phyloP scores from a whole-genome alignment of 2,113 vertebrate genomes.

The Bos indicus region DNA sequence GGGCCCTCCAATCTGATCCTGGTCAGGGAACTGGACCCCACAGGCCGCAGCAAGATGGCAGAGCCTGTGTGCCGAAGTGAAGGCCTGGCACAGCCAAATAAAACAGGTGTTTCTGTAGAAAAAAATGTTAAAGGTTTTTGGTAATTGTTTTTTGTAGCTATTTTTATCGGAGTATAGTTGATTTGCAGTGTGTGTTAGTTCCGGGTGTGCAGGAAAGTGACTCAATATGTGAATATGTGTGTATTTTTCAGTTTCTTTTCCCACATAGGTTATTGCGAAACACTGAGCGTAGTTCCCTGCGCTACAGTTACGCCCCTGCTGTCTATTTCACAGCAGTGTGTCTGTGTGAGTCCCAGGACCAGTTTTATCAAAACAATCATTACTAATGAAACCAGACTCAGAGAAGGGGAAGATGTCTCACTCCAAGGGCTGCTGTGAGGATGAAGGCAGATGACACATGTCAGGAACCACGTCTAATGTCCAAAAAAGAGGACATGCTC shows the following conservation, averaged over 20 bases:
- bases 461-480: background rate
- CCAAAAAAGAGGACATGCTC: background rate
- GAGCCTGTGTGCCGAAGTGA: background rate
- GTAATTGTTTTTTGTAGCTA: background rate
- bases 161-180: background rate
- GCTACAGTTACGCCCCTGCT: background rate
- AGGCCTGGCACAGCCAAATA: background rate
- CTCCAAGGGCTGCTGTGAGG: background rate
- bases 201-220: accelerated
- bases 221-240: accelerated
- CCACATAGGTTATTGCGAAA: background rate
- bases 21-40: background rate
- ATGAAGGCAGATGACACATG: accelerated
- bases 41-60: background rate
- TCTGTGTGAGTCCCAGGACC: background rate
- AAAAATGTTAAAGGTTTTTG: no score
- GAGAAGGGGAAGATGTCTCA: background rate
- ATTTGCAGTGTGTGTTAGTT: background rate
- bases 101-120: background rate
- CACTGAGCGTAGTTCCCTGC: accelerated
- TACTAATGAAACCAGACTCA: background rate
- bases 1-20: background rate
- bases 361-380: background rate
- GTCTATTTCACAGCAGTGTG: background rate
- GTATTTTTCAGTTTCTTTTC: background rate